These are phyloP conservation scores for Napeogenes sylphis DNA, from an alignment of 2,888 invertebrate species.

Conservation along the genomic window DNA sequence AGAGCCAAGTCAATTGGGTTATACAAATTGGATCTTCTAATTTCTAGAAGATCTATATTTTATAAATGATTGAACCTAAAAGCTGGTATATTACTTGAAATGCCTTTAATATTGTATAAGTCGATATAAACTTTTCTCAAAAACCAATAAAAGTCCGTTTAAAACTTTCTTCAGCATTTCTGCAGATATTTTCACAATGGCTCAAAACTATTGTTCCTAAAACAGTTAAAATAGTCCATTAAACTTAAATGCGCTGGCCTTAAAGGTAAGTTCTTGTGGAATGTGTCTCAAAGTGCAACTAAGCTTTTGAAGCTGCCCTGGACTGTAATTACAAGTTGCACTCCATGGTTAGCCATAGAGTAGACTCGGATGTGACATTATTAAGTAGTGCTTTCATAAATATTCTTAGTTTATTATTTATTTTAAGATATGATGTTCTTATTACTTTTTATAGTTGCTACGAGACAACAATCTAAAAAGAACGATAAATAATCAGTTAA, in stretches of 20 bases:
- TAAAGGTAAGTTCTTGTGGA: conserved; percentile 22
- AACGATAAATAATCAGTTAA: too few species aligned
- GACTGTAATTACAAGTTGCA: conserved; percentile 22
- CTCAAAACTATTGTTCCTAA: conserved; percentile 23
- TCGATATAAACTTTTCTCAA: too few species aligned
- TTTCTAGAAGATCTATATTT: conserved; percentile 8
- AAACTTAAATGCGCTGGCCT: conserved; percentile 31
- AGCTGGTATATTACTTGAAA: not conserved
- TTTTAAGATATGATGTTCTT: not conserved
- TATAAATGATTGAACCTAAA: not conserved
- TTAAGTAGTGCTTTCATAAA: not conserved
- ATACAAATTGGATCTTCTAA: conserved; percentile 18
- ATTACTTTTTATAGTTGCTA: too few species aligned
- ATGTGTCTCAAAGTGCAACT: conserved; percentile 24
- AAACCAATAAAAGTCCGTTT: not conserved
- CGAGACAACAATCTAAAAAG: too few species aligned
- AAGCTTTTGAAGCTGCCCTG: conserved; percentile 21
- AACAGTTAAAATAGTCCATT: conserved; percentile 35
- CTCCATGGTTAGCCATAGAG: conserved; percentile 14
- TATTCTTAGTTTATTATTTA: not conserved
- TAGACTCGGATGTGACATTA: not conserved
- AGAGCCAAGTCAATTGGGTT: conserved; percentile 11
- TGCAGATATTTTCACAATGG: conserved; percentile 2
- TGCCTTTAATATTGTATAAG: not conserved
- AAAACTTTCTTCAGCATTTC: not conserved